Evolutionary conservation across 2,113 vertebrate genomes (phyloP).

Genomic region (Albula glossodonta): DNA sequence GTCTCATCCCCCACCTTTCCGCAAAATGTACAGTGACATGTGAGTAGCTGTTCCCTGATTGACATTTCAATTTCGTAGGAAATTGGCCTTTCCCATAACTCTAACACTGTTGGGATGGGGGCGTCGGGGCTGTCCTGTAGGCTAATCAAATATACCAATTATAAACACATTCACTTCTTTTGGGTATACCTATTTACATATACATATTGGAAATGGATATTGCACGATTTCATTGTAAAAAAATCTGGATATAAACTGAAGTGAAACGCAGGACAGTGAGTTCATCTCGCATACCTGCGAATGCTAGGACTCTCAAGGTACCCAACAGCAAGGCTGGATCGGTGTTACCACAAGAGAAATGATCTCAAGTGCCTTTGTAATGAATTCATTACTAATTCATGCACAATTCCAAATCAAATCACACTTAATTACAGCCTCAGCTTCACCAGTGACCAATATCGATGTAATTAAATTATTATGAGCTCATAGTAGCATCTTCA

Average conservation of each 20-base stretch:
- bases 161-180: neutral
- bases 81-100: neutral
- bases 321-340: slow-evolving; percentile 37
- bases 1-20: neutral
- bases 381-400: slow-evolving; percentile 73
- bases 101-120: neutral
- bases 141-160: slow-evolving; percentile 19
- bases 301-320: slow-evolving; percentile 17
- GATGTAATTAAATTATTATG: slow-evolving; percentile 68
- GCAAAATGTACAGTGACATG: neutral
- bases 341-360: slow-evolving; percentile 59
- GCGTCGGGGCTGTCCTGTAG: neutral
- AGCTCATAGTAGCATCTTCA: slow-evolving; percentile 44
- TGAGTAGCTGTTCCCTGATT: slow-evolving; percentile 5
- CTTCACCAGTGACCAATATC: slow-evolving; percentile 66
- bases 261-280: neutral
- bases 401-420: slow-evolving; percentile 63
- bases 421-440: slow-evolving; percentile 66
- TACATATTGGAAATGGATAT: neutral
- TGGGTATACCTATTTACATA: neutral
- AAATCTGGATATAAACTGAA: neutral
- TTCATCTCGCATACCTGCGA: neutral
- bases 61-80: slow-evolving; percentile 21
- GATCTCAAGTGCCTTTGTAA: slow-evolving; percentile 64
- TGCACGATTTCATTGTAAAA: neutral